Conservation (phyloP, 2,888 invertebrate species). For the Ctena decussata region DNA sequence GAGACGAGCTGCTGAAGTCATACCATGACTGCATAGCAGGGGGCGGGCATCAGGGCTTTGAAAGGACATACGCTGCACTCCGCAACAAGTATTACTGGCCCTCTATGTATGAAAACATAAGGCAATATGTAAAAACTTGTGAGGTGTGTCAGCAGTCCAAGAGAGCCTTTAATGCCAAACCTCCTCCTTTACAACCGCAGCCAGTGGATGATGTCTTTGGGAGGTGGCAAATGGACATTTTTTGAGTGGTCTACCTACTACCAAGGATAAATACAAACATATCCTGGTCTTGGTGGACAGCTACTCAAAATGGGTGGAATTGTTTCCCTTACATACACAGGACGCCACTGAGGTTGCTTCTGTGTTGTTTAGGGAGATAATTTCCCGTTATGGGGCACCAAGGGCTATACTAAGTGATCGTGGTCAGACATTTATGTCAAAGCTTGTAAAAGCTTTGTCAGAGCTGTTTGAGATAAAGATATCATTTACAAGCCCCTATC, state of each 20-base stretch:
- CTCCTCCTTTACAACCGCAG: not conserved
- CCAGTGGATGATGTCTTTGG: not conserved
- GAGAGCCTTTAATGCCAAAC: not conserved
- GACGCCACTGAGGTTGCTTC: too few species aligned
- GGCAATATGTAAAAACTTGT: conserved; percentile 38
- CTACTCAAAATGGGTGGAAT: too few species aligned
- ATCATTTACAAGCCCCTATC: not conserved
- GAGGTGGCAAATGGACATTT: not conserved
- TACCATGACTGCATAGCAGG: conserved; percentile 56
- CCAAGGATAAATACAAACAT: not conserved
- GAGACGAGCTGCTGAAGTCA: conserved; percentile 43
- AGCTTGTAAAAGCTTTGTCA: not conserved
- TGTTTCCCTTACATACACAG: too few species aligned
- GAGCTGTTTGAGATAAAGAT: not conserved
- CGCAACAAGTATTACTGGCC: conserved; percentile 62
- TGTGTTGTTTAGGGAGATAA: too few species aligned
- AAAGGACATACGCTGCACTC: conserved; percentile 56
- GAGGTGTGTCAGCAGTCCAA: not conserved
- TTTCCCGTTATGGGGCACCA: too few species aligned
- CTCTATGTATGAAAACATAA: conserved; percentile 48
- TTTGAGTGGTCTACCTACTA: not conserved
- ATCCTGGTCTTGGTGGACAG: not conserved
- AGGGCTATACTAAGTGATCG: too few species aligned
- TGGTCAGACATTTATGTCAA: not conserved
- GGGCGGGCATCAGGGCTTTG: conserved; percentile 62